A percentile compares a stretch with the other conserved stretches of the same genome.
Conservation (phyloP, 2,113 vertebrate genomes). For the Alces alces region DNA sequence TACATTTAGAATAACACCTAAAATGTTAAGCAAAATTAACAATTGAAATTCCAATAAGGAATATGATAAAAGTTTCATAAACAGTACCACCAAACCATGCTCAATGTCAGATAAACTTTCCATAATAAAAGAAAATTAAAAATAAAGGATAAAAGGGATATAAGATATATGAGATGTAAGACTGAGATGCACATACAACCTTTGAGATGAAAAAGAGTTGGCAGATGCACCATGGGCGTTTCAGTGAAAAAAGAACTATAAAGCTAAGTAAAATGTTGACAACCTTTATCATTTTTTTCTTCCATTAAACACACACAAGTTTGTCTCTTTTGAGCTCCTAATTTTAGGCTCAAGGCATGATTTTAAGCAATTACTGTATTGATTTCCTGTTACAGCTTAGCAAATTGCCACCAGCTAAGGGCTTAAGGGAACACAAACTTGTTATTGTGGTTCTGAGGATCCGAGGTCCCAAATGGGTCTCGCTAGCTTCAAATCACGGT, state of each 20-base stretch:
- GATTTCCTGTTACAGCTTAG: not conserved
- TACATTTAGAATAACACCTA: not conserved
- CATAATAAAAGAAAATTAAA: not conserved
- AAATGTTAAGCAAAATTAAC: not conserved
- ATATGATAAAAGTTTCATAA: not conserved
- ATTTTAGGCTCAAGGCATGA: not conserved
- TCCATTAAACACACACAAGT: not conserved
- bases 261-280: too few species aligned
- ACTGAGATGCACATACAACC: too few species aligned
- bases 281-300: not conserved
- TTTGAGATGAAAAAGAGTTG: too few species aligned
- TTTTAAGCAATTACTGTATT: not conserved
- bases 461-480: too few species aligned
- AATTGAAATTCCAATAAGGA: not conserved
- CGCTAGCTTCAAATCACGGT: too few species aligned
- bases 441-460: too few species aligned
- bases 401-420: not conserved
- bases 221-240: too few species aligned
- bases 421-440: too few species aligned
- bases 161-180: too few species aligned
- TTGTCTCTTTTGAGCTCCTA: not conserved
- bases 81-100: not conserved
- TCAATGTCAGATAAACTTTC: not conserved
- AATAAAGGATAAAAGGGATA: not conserved
- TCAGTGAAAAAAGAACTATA: too few species aligned